Evolutionary conservation across 2,888 invertebrate genomes (phyloP).

Genomic region (Eulithis prunata): DNA sequence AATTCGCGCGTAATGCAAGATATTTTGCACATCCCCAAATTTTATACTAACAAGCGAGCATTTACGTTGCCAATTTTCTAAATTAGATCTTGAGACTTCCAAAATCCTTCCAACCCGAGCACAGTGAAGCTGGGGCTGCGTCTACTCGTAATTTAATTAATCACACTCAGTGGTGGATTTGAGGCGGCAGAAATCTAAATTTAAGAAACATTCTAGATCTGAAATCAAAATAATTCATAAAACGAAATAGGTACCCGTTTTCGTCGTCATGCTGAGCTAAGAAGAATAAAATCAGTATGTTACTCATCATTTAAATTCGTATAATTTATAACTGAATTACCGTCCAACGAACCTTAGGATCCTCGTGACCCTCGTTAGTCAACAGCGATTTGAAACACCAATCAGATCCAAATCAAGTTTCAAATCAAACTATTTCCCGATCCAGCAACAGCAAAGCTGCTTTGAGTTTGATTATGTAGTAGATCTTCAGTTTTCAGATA

Average conservation of each 20-base stretch:
- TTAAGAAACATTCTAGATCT: not conserved
- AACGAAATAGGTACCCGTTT: no score
- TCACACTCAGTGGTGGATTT: constrained; percentile 36
- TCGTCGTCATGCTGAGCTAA: no score
- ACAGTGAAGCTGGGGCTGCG: constrained; percentile 32
- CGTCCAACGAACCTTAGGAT: not conserved
- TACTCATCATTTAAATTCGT: no score
- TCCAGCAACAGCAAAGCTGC: not conserved
- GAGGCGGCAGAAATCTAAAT: not conserved
- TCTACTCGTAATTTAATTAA: constrained; percentile 50
- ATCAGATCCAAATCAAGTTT: constrained; percentile 47
- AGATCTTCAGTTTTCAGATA: no score
- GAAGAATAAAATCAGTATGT: no score
- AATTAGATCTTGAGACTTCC: constrained; percentile 34
- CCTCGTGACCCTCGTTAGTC: constrained; percentile 13
- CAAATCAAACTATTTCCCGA: constrained; percentile 47
- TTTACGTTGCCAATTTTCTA: constrained; percentile 33
- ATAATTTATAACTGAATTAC: no score
- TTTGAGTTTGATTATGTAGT: no score
- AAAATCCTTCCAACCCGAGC: constrained; percentile 37
- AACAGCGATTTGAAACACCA: constrained; percentile 26
- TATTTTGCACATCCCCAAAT: constrained; percentile 5
- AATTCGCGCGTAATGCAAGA: not conserved
- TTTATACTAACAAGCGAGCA: constrained; percentile 19
- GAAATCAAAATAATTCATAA: not conserved